Base-by-base conservation (phyloP, 2,113 vertebrate genomes). In the Bos javanicus region DNA sequence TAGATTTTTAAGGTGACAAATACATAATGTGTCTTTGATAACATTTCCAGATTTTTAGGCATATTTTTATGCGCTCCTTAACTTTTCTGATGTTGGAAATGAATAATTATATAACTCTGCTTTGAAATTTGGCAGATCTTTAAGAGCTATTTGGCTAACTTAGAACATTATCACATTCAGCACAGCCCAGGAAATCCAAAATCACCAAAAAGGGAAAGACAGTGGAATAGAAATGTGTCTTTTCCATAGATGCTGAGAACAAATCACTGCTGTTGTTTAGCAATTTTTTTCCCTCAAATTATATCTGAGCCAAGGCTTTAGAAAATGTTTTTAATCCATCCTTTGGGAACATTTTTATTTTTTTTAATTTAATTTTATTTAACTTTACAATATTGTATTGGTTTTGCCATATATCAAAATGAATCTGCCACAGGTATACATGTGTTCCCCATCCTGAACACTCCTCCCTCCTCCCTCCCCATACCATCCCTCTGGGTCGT, bases 131-230 rank as follows among this genome's bases (percentile, higher is more conserved):
- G 95, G 84, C 95, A 97, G 83, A 36, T 83, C 52, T 33, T 90
- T 56, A 80, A 50, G 50, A 80, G 39, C 78, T 15, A 82, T 83
- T 64, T 98, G 94, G 92, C 96, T 83, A 87, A 78, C 39, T 82
- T 78, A 90, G 71, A 87, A 87, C 83, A 84, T 87, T 90, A 95
- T 93, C 95, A 97, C 95, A 96, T 96, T 96, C 80, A 85, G 67
- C 48, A 67, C 26, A 95, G 57, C 82, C 60, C 52, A 91, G 52
- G 62, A 94, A 96, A 48, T 91, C 86, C 59, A 93, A 92, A 91
- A 78, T 91, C 86, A 94, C 90, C 90, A 56, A 94, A 97, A 96
- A 95, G 54, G 90, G 64, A 96, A 93, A 91, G 56, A 43, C 7
- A 57, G 83, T 78, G 91, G 87, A 86, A 84, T 46, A 96, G 48